Percentiles rank a stretch among this genome's conserved stretches.
Evolutionary conservation across 2,888 invertebrate species (phyloP).

Genomic region (Tenthredo mesomela): DNA sequence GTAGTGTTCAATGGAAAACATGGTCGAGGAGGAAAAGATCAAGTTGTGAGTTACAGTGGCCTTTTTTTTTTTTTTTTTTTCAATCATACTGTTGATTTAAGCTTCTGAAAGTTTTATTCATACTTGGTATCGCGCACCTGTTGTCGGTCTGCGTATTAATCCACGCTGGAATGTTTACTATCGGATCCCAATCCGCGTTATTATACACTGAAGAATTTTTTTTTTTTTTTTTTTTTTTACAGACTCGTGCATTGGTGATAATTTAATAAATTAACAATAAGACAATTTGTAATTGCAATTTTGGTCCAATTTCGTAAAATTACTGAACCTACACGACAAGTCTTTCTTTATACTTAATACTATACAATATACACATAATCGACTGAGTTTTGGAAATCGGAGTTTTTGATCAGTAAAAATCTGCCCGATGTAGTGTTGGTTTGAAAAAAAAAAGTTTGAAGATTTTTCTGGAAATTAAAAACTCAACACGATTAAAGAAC

Average conservation of each 20-base stretch:
- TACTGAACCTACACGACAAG: background rate
- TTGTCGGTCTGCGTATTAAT: conserved; percentile 9
- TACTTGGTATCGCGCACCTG: conserved; percentile 2
- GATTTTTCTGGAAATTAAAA: background rate
- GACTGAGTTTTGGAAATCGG: background rate
- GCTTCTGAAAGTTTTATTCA: background rate
- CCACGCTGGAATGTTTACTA: background rate
- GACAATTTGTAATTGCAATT: background rate
- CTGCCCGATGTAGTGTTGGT: background rate
- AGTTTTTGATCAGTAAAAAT: background rate
- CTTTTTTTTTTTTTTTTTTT: background rate
- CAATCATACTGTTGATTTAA: background rate
- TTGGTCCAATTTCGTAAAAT: background rate
- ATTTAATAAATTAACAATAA: background rate
- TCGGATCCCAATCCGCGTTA: background rate
- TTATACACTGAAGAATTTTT: background rate
- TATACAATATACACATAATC: background rate
- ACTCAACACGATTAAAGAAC: background rate
- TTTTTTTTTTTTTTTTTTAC: no score
- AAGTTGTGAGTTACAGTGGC: conserved; percentile 70
- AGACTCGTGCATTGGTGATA: background rate
- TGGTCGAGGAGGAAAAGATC: conserved; percentile 73
- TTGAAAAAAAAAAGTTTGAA: background rate
- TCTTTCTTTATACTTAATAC: background rate
- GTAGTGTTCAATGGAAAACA: conserved; percentile 16